phyloP scores from a whole-genome alignment of 1,140 invertebrate species.

The Polypedilum vanderplanki region DNA sequence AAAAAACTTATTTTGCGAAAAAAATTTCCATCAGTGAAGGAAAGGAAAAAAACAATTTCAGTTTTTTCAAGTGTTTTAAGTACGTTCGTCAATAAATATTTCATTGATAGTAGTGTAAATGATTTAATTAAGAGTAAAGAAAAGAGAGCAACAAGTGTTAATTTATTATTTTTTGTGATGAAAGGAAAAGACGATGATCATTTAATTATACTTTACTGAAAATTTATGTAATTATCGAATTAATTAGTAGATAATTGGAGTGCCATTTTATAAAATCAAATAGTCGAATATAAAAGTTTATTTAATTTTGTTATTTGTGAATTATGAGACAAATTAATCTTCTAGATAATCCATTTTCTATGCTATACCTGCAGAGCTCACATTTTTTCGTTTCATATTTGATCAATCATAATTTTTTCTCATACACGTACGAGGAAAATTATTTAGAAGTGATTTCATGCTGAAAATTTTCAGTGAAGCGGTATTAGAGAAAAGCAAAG shows the following conservation, averaged over 20 bases:
- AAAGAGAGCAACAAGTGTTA: slow-evolving; percentile 9
- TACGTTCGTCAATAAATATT: not conserved
- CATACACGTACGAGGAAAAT: not conserved
- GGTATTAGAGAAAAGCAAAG: not conserved
- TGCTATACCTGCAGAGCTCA: too few relatives aligned
- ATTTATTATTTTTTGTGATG: not conserved
- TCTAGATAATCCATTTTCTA: too few relatives aligned
- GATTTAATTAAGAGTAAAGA: not conserved
- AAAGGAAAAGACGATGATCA: not conserved
- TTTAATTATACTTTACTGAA: not conserved
- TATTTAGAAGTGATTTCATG: not conserved
- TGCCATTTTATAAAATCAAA: not conserved
- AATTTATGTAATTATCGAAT: not conserved
- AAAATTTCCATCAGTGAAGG: not conserved
- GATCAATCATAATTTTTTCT: too few relatives aligned
- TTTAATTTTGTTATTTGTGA: too few relatives aligned
- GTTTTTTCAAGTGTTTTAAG: not conserved
- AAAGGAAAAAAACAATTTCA: not conserved
- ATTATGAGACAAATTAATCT: too few relatives aligned
- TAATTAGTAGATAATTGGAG: not conserved
- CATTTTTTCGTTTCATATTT: too few relatives aligned
- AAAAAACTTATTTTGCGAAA: slow-evolving; percentile 5
- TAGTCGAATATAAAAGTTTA: not conserved
- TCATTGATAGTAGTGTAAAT: not conserved
- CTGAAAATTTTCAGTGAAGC: not conserved